These are phyloP conservation scores for Lepetodrilus schrolli DNA, from an alignment of 2,888 invertebrate genomes.

Conservation along the genomic window DNA sequence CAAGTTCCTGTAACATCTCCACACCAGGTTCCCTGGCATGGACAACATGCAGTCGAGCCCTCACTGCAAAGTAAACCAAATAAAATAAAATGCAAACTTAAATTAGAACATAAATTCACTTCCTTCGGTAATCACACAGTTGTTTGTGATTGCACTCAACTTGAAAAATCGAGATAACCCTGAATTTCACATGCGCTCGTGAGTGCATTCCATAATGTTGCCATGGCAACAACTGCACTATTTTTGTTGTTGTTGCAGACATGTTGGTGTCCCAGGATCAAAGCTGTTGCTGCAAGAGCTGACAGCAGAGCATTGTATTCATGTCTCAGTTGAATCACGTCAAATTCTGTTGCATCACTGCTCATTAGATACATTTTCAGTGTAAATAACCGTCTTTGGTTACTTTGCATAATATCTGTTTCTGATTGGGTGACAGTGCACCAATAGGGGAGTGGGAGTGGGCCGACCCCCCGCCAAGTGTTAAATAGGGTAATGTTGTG, in stretches of 20 bases:
- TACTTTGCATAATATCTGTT: constrained; percentile 22
- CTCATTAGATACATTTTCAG: not conserved
- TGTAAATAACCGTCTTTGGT: not conserved
- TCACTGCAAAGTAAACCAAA: not conserved
- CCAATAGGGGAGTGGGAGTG: not conserved
- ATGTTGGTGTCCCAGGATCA: not conserved
- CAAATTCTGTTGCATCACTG: not conserved
- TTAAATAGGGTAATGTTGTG: too few species aligned
- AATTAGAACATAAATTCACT: constrained; percentile 6
- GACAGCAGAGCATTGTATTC: not conserved
- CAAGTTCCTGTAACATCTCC: too few species aligned
- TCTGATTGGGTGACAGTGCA: not conserved
- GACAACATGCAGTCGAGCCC: constrained; percentile 1
- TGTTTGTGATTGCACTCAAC: constrained; percentile 6
- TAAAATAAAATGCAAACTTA: constrained; percentile 18
- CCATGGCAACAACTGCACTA: not conserved
- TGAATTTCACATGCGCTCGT: not conserved
- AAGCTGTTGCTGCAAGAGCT: not conserved
- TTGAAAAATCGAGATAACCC: constrained; percentile 7
- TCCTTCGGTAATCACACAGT: not conserved
- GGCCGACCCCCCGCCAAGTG: too few species aligned
- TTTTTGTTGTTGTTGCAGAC: too few species aligned
- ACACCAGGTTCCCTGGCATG: too few species aligned
- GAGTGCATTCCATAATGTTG: not conserved
- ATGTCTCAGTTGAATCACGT: not conserved